Percentiles rank a stretch among this genome's conserved stretches.
phyloP scores from a whole-genome alignment of 2,113 vertebrate species.

The Alethe castanea region DNA sequence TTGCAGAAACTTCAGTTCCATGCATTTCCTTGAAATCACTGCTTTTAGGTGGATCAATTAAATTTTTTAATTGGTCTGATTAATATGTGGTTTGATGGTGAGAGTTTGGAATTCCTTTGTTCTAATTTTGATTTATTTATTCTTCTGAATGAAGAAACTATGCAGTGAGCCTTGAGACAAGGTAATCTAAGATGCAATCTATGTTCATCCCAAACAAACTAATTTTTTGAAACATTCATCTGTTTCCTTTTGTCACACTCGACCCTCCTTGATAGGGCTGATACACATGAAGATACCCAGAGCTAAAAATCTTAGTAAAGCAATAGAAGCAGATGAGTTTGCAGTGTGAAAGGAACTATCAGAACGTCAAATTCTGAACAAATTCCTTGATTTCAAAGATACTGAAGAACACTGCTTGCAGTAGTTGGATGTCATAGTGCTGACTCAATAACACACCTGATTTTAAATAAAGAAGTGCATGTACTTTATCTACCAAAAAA shows the following conservation, averaged over 20 bases:
- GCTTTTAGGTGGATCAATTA: neutral
- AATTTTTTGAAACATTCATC: neutral
- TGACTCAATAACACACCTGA: neutral
- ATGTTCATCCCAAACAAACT: neutral
- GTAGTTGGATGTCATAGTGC: neutral
- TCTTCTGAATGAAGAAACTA: neutral
- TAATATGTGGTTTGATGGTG: neutral
- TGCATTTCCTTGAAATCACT: neutral
- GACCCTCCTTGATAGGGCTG: neutral
- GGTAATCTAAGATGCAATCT: neutral
- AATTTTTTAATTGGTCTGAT: neutral
- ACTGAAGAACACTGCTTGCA: neutral
- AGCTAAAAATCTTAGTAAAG: neutral
- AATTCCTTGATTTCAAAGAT: neutral
- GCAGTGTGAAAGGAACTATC: neutral
- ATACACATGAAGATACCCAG: neutral
- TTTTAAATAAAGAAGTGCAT: neutral
- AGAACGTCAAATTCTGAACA: neutral
- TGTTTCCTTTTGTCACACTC: neutral
- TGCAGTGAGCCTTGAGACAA: neutral
- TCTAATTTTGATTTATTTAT: conserved; percentile 15
- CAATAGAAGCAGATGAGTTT: neutral
- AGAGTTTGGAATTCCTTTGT: neutral
- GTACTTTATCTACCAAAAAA: neutral
- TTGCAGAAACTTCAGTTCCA: neutral